phyloP scores from a whole-genome alignment of 1,140 invertebrate species.

The Zelostemma sp. region DNA sequence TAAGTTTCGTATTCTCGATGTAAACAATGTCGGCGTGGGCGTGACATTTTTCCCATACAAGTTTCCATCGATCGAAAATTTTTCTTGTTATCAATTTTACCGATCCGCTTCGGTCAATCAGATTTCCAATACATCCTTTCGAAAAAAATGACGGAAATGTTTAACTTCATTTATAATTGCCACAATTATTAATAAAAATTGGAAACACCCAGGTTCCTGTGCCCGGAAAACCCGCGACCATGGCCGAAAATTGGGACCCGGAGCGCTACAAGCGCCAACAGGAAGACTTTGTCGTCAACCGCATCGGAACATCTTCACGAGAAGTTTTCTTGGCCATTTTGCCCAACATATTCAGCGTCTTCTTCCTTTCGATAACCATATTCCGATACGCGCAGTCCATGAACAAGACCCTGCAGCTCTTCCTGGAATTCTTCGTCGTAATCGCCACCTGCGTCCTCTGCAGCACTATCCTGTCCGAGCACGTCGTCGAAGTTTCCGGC shows the following conservation, averaged over 20 bases:
- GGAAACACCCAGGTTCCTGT: no score
- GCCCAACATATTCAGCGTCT: conserved; percentile 63
- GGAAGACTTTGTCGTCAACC: conserved; percentile 61
- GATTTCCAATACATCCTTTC: no score
- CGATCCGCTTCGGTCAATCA: no score
- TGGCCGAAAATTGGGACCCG: neutral
- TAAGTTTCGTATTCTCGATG: no score
- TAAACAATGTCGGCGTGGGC: no score
- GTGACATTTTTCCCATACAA: no score
- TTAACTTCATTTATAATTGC: no score
- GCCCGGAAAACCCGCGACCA: neutral
- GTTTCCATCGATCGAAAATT: no score
- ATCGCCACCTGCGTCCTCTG: conserved; percentile 70
- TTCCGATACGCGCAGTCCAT: conserved; percentile 24
- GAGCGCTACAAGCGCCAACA: conserved; percentile 53
- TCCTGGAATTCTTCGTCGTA: conserved; percentile 70
- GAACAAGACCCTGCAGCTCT: conserved; percentile 41
- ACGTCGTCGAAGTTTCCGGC: conserved; percentile 46
- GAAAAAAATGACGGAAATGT: no score
- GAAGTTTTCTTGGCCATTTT: conserved; percentile 68
- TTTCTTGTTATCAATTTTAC: no score
- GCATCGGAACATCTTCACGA: conserved; percentile 51
- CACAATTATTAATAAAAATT: no score
- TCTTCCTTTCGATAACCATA: conserved; percentile 53
- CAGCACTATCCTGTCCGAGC: conserved; percentile 66